A percentile compares a stretch with the other conserved stretches of the same genome.
These are phyloP conservation scores for Apus apus DNA, from an alignment of 2,113 vertebrate genomes.

Conservation along the genomic window DNA sequence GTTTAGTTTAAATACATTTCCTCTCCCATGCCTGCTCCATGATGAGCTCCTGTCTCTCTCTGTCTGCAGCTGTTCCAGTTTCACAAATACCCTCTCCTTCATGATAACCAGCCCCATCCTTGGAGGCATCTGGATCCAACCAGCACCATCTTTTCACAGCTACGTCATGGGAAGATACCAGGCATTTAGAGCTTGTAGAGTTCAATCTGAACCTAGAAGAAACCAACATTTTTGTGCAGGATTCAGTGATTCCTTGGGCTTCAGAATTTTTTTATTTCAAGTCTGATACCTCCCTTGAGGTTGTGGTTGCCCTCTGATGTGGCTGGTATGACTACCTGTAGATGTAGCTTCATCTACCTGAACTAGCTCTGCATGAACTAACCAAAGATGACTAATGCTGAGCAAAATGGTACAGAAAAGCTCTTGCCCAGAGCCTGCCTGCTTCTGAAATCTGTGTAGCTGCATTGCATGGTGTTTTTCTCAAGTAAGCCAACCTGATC, in stretches of 20 bases:
- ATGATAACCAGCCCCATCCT: not conserved
- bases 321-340: not conserved
- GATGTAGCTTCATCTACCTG: not conserved
- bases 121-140: not conserved
- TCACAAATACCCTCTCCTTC: not conserved
- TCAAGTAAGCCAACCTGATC: not conserved
- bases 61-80: slow-evolving; percentile 25
- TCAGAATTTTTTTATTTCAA: not conserved
- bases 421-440: not conserved
- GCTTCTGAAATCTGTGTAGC: not conserved
- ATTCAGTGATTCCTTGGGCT: not conserved
- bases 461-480: not conserved
- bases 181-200: not conserved
- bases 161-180: not conserved
- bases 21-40: slow-evolving; percentile 17
- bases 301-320: not conserved
- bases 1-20: slow-evolving; percentile 62
- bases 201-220: not conserved
- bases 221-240: not conserved
- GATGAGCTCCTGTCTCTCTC: slow-evolving; percentile 8
- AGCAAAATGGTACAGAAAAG: not conserved
- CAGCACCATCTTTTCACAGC: not conserved
- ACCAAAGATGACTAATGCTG: not conserved
- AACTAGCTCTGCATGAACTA: not conserved
- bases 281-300: not conserved